A percentile compares a stretch with the other conserved stretches of the same genome.
Evolutionary conservation across 2,113 vertebrate species (phyloP).

Genomic region (Neotoma lepida): DNA sequence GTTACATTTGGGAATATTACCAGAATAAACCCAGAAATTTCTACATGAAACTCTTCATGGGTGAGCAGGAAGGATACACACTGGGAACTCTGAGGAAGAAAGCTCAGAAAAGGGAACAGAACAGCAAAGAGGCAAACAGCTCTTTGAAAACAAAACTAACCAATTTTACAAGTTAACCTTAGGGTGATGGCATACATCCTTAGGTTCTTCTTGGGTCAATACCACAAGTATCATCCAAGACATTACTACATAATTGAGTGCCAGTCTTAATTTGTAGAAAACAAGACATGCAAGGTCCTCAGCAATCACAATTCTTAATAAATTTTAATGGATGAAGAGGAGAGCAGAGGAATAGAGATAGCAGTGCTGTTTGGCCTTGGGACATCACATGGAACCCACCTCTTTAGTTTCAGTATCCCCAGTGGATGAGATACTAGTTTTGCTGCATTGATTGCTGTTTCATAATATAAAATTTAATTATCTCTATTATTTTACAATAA

Average conservation of each 20-base stretch:
- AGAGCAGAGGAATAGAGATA: constrained; percentile 32
- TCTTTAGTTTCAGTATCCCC: constrained; percentile 73
- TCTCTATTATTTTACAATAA: constrained; percentile 83
- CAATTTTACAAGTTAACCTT: neutral
- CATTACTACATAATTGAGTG: constrained; percentile 42
- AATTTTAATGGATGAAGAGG: constrained; percentile 66
- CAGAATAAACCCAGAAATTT: neutral
- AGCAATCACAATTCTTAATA: constrained; percentile 65
- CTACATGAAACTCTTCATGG: neutral
- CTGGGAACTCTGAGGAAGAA: neutral
- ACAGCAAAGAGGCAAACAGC: neutral
- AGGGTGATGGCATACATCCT: neutral
- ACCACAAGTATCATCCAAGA: constrained; percentile 14
- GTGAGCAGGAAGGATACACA: neutral
- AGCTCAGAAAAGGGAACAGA: neutral
- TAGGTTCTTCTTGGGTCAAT: constrained; percentile 13
- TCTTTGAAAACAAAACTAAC: constrained; percentile 9
- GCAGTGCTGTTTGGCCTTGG: constrained; percentile 67
- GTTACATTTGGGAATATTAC: neutral
- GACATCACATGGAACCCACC: constrained; percentile 61
- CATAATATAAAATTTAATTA: constrained; percentile 83
- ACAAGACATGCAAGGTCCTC: neutral
- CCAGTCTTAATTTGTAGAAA: neutral
- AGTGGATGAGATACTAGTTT: constrained; percentile 70
- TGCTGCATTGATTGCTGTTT: constrained; percentile 79